Conservation (phyloP, 2,113 vertebrate genomes). For the Struthio camelus region DNA sequence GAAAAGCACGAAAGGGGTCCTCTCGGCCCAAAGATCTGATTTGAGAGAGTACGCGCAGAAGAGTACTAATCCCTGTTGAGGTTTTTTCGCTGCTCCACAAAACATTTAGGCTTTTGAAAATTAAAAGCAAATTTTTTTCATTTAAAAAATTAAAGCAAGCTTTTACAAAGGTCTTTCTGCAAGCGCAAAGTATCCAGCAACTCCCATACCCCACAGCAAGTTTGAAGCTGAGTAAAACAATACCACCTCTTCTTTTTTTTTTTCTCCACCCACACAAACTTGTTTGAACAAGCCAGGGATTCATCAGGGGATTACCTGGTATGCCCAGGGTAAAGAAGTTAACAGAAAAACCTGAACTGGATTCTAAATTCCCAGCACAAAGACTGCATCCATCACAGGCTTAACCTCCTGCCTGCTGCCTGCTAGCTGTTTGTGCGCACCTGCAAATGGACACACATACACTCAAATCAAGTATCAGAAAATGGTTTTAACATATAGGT, state of each 20-base stretch:
- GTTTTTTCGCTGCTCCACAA: not conserved
- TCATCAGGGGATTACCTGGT: constrained; percentile 52
- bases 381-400: not conserved
- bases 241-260: not conserved
- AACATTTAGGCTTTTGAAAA: not conserved
- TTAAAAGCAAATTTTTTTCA: not conserved
- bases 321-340: not conserved
- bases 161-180: not conserved
- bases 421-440: not conserved
- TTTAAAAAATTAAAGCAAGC: not conserved
- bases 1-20: not conserved
- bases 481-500: not conserved
- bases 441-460: not conserved
- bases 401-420: not conserved
- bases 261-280: not conserved
- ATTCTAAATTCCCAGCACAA: constrained; percentile 12
- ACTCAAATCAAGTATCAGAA: not conserved
- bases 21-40: fast-evolving
- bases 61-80: not conserved
- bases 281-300: constrained; percentile 70
- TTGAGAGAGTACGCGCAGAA: not conserved
- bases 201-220: not conserved
- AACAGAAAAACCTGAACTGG: constrained; percentile 63
- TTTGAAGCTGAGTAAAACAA: not conserved
- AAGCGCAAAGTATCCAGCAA: not conserved